These are phyloP conservation scores for Eublepharis macularius DNA, from an alignment of 2,113 vertebrate genomes.

Conservation along the genomic window DNA sequence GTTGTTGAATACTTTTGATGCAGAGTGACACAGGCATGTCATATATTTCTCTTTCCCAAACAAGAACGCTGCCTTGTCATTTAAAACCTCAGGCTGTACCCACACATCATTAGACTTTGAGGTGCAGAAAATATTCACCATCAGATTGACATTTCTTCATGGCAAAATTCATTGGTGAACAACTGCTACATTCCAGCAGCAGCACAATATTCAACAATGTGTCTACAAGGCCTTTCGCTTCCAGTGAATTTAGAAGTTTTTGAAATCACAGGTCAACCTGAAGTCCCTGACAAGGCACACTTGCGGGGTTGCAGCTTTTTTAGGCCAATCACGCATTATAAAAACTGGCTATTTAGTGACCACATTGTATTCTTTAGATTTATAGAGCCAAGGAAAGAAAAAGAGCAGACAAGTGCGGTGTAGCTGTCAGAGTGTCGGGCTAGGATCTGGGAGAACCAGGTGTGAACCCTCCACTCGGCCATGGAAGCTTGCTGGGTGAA, in stretches of 20 bases:
- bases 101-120: no score
- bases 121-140: no score
- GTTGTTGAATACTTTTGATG: neutral
- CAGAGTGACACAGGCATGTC: neutral
- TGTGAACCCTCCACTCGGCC: no score
- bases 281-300: constrained; percentile 46
- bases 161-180: no score
- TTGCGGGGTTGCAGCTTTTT: constrained; percentile 35
- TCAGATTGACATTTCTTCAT: no score
- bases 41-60: neutral
- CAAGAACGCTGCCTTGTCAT: neutral
- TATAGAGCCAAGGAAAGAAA: constrained; percentile 30
- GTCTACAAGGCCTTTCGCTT: neutral
- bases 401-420: constrained; percentile 15
- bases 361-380: constrained; percentile 15
- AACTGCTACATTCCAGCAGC: no score
- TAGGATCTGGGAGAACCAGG: no score
- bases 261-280: constrained; percentile 33
- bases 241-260: constrained; percentile 17
- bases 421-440: no score
- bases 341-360: constrained; percentile 34
- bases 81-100: neutral
- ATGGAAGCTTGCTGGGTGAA: no score
- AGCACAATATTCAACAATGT: no score
- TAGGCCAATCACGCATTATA: constrained; percentile 50